phyloP scores from a whole-genome alignment of 2,888 invertebrate genomes.

The Andrena minutula region DNA sequence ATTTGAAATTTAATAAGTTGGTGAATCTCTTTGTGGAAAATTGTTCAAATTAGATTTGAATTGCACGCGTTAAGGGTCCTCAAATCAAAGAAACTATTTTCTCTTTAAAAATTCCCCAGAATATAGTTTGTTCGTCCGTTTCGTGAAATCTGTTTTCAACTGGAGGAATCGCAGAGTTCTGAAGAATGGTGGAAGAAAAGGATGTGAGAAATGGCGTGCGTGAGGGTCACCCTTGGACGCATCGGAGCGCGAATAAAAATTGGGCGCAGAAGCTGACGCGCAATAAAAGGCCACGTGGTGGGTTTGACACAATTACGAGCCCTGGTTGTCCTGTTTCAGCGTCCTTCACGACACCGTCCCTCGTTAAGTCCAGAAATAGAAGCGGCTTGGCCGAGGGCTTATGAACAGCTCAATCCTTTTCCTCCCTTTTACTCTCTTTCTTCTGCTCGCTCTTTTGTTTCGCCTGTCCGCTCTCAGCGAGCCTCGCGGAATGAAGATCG shows the following conservation, averaged over 20 bases:
- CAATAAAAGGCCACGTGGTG: constrained; percentile 51
- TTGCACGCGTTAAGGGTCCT: too few relatives aligned
- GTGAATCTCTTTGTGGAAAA: too few relatives aligned
- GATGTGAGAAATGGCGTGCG: neutral
- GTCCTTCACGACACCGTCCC: constrained; percentile 46
- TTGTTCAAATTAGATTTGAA: too few relatives aligned
- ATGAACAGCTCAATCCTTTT: constrained; percentile 51
- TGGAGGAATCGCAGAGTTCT: neutral
- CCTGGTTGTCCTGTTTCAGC: constrained; percentile 37
- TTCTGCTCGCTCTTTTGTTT: constrained; percentile 62
- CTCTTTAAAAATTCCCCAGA: neutral
- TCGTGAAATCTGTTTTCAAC: neutral
- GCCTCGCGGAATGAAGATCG: constrained; percentile 68
- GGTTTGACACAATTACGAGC: constrained; percentile 58
- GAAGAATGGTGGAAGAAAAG: neutral
- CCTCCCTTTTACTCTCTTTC: constrained; percentile 40
- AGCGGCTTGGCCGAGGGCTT: constrained; percentile 34
- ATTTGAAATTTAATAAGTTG: too few relatives aligned
- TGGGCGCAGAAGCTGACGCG: constrained; percentile 5
- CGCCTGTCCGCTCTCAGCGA: constrained; percentile 59
- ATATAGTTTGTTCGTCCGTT: neutral
- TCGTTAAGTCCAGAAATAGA: constrained; percentile 62
- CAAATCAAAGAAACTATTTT: neutral
- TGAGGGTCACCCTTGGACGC: neutral
- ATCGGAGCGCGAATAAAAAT: constrained; percentile 28